phyloP scores from a whole-genome alignment of 2,797 vertebrate genomes.

The Selene dorsalis region DNA sequence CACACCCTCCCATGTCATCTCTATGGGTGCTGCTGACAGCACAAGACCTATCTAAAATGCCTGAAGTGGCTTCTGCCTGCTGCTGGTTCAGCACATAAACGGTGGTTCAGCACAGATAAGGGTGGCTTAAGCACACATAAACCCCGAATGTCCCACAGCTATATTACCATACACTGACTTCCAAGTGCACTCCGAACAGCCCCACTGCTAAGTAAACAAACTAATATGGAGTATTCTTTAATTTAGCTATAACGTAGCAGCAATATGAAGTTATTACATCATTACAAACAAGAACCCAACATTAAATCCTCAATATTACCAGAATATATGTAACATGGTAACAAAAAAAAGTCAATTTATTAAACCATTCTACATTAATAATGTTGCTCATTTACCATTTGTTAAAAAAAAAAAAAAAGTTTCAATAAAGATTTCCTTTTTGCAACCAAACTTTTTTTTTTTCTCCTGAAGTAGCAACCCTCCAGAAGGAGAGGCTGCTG shows the following conservation, averaged over 20 bases:
- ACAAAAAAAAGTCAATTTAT: no score
- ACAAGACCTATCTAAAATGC: conserved; percentile 64
- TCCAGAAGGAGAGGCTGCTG: conserved; percentile 3
- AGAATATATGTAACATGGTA: neutral
- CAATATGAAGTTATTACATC: neutral
- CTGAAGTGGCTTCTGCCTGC: conserved; percentile 57
- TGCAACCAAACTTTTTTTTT: neutral
- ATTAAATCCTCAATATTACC: neutral
- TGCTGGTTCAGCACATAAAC: conserved; percentile 69
- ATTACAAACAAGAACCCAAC: neutral
- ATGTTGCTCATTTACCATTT: neutral
- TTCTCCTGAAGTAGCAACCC: no score
- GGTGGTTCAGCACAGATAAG: conserved; percentile 51
- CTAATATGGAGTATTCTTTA: neutral
- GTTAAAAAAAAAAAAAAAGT: neutral
- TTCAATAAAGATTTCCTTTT: neutral
- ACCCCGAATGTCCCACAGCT: conserved; percentile 39
- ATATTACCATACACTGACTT: conserved; percentile 33
- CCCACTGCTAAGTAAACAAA: neutral
- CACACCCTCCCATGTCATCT: conserved; percentile 58
- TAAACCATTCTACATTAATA: neutral
- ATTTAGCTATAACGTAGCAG: neutral
- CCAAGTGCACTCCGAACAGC: neutral
- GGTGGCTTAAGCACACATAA: conserved; percentile 35
- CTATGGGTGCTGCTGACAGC: conserved; percentile 76